Conservation (phyloP, 2,888 invertebrate genomes). For the Liopterus haemorrhoidalis region DNA sequence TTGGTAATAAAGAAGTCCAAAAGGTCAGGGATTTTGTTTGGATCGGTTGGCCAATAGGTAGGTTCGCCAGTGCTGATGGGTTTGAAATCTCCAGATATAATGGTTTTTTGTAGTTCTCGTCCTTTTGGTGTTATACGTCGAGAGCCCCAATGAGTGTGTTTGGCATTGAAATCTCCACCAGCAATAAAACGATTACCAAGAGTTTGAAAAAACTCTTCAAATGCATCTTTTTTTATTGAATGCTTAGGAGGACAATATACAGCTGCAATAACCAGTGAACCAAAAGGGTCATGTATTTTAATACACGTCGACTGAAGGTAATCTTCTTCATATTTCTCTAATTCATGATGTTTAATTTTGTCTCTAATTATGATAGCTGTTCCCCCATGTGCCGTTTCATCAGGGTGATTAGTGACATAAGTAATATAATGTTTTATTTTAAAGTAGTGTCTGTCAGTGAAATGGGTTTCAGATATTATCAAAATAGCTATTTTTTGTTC, state of each 20-base stretch:
- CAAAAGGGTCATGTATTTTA: slow-evolving; percentile 1
- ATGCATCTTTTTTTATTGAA: slow-evolving; percentile 22
- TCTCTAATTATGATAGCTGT: slow-evolving; percentile 4
- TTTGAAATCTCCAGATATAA: slow-evolving; percentile 16
- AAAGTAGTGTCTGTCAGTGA: slow-evolving; percentile 35
- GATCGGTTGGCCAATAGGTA: too few relatives aligned
- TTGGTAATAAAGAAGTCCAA: slow-evolving; percentile 32
- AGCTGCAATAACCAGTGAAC: slow-evolving; percentile 16
- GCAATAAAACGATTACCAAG: slow-evolving; percentile 23
- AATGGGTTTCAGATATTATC: slow-evolving; percentile 8
- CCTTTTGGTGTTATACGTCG: slow-evolving; percentile 21
- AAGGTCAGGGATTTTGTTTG: slow-evolving; percentile 32
- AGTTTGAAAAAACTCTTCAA: slow-evolving; percentile 14
- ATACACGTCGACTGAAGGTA: neutral
- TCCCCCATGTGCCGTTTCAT: slow-evolving; percentile 28
- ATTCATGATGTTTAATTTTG: slow-evolving; percentile 1
- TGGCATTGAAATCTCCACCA: slow-evolving; percentile 14
- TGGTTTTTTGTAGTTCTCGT: neutral
- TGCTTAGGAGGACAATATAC: slow-evolving; percentile 29
- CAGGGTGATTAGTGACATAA: slow-evolving; percentile 44
- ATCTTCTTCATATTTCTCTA: slow-evolving; percentile 4
- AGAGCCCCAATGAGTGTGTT: slow-evolving; percentile 25
- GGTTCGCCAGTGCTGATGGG: slow-evolving; percentile 27
- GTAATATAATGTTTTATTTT: slow-evolving; percentile 6
- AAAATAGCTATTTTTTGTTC: slow-evolving; percentile 7